Conservation (phyloP, 2,888 invertebrate species). For the Hermaeophaga mercurialis region DNA sequence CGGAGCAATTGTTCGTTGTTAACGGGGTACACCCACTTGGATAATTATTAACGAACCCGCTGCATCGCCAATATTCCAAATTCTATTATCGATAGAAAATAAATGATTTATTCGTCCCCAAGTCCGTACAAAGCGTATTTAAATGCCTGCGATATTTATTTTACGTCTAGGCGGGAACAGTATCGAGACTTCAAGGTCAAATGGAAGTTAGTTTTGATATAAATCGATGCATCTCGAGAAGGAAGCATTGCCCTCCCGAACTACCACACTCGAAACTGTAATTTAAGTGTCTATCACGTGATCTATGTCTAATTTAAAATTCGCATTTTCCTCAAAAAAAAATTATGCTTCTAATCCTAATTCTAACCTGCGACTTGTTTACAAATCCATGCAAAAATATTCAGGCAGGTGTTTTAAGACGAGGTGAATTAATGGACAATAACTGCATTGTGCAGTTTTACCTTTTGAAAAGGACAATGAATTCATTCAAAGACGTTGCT, state of each 20-base stretch:
- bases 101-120: too few relatives aligned
- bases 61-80: background rate
- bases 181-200: constrained; percentile 51
- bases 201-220: constrained; percentile 50
- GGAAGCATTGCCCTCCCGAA: constrained; percentile 36
- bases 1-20: constrained; percentile 26
- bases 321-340: background rate
- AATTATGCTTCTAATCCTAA: background rate
- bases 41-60: background rate
- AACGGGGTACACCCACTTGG: constrained; percentile 39
- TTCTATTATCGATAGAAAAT: too few relatives aligned
- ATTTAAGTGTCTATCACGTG: constrained; percentile 7
- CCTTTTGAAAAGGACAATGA: constrained; percentile 10
- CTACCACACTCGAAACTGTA: constrained; percentile 10
- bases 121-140: constrained; percentile 8
- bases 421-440: constrained; percentile 10
- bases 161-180: constrained; percentile 52
- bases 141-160: constrained; percentile 29
- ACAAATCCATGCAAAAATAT: constrained; percentile 1
- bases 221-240: constrained; percentile 28
- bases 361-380: constrained; percentile 3
- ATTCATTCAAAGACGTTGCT: background rate
- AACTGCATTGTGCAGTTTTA: constrained; percentile 5
- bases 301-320: background rate
- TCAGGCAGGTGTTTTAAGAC: constrained; percentile 4